Base-by-base conservation (phyloP, 2,113 vertebrate species). In the Phocoena phocoena region DNA sequence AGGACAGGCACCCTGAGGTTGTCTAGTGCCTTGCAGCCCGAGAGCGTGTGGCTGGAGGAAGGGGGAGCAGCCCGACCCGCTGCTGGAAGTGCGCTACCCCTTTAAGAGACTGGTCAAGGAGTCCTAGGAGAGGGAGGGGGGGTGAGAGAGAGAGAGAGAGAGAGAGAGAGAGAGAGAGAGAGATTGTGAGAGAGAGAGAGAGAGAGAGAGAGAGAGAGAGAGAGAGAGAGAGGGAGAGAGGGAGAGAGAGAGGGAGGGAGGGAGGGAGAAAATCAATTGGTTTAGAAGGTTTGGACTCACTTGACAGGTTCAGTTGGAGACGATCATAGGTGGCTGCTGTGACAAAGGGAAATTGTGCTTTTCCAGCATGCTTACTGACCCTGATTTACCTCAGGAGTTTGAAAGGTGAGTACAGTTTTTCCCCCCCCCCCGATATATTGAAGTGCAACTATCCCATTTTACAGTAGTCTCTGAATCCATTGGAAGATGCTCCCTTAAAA, bases 341-440 rank as follows among this genome's bases (percentile, higher is more conserved):
- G 99, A 99, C 99, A 99, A 98, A 99, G 98, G 98, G 98, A 99
- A 98, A 98, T 97, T 99, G 98, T 98, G 98, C 98, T 99, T 99
- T 99, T 99, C 99, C 99, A 99, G 99, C 99, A 99, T 99, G 99
- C 99, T 99, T 98, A 99, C 99, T 99, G 99, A 99, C 99, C 99
- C 99, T 99, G 99, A 99, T 99, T 99, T 99, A 99, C 99, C 99
- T 98, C 99, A 99, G 99, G 99, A 99, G 99, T 99, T 99, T 99
- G 99, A 99, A 99, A 99, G 99, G 99, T 99, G 99, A 98, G 99
- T 99, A 96, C 97, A 97, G 97, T 98, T 96, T 87, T 82, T 71
- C 65, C 80, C 88, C n/a, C n/a, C 67, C 65, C 80, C 95, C 93
- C 86, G 41, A 86, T 94, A 97, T 84, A 93, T 65, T 83, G 88